Percentiles rank a stretch among this genome's conserved stretches.
Evolutionary conservation across 2,113 vertebrate genomes (phyloP).

Genomic region (Hemicordylus capensis): DNA sequence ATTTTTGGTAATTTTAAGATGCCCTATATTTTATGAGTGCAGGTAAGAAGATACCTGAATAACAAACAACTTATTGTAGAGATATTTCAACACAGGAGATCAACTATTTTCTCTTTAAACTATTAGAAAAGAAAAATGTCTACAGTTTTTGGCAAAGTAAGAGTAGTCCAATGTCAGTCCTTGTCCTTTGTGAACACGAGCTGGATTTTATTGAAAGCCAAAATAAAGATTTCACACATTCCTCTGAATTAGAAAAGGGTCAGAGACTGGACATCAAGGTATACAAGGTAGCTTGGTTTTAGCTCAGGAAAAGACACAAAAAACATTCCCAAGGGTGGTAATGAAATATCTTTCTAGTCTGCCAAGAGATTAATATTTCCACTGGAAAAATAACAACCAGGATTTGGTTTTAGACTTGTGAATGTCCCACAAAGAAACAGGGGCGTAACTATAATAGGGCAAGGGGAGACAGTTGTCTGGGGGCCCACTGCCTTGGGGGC

Average conservation of each 20-base stretch:
- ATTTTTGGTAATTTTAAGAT: too few relatives aligned
- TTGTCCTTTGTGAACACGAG: constrained; percentile 57
- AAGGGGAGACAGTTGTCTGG: too few relatives aligned
- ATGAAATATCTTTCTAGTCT: constrained; percentile 60
- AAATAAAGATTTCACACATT: constrained; percentile 73
- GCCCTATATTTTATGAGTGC: not conserved
- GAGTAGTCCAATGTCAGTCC: not conserved
- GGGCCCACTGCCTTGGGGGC: too few relatives aligned
- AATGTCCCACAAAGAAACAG: constrained; percentile 47
- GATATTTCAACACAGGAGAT: not conserved
- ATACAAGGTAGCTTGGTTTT: constrained; percentile 48
- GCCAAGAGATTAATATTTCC: constrained; percentile 66
- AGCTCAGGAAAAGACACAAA: constrained; percentile 62
- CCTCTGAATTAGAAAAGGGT: constrained; percentile 67
- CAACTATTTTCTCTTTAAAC: constrained; percentile 25
- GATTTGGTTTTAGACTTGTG: constrained; percentile 62
- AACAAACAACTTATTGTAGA: not conserved
- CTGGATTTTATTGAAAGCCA: constrained; percentile 68
- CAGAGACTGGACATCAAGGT: constrained; percentile 65
- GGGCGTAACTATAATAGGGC: too few relatives aligned
- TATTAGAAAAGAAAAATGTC: constrained; percentile 33
- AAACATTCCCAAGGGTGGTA: constrained; percentile 64
- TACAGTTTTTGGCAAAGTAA: constrained; percentile 22
- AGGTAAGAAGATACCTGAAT: not conserved
- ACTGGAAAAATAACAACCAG: constrained; percentile 66